phyloP scores from a whole-genome alignment of 23 tunicate species.

The Oikopleura dioica region DNA sequence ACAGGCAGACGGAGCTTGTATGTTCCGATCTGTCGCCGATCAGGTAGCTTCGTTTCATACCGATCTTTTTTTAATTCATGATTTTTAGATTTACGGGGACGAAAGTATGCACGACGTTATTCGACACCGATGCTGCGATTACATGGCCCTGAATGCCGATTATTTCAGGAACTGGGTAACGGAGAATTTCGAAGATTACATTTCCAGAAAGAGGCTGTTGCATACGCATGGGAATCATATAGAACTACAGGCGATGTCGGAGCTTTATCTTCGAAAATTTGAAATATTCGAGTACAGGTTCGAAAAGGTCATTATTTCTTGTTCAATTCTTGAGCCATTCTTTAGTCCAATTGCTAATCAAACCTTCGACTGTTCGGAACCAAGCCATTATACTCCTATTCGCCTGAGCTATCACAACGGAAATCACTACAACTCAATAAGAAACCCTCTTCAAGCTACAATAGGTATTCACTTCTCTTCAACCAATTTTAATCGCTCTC shows the following conservation, averaged over 20 bases:
- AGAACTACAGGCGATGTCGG: constrained; percentile 98
- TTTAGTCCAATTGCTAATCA: constrained; percentile 46
- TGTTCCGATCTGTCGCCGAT: constrained; percentile 68
- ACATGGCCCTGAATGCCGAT: constrained; percentile 74
- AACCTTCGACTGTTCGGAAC: constrained; percentile 36
- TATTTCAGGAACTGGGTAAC: constrained; percentile 64
- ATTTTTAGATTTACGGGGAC: constrained; percentile 72
- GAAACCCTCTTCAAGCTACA: constrained; percentile 57
- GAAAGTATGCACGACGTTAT: constrained; percentile 85
- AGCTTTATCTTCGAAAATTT: constrained; percentile 51
- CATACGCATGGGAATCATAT: constrained; percentile 60
- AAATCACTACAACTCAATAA: constrained; percentile 70
- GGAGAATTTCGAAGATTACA: constrained; percentile 55
- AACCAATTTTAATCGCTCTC: constrained; percentile 44
- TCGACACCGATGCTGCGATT: constrained; percentile 63
- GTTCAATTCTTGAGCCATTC: too few relatives aligned
- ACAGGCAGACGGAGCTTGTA: constrained; percentile 83
- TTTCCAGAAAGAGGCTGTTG: constrained; percentile 34
- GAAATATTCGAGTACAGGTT: constrained; percentile 66
- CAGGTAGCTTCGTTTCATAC: neutral
- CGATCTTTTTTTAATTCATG: neutral
- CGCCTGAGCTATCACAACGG: constrained; percentile 57
- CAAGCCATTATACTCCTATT: constrained; percentile 49
- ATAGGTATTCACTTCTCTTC: constrained; percentile 60
- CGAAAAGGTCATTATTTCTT: too few relatives aligned